Base-by-base conservation (phyloP, 37 sponge, comb jelly and placozoan species). In the Ianthella basta region DNA sequence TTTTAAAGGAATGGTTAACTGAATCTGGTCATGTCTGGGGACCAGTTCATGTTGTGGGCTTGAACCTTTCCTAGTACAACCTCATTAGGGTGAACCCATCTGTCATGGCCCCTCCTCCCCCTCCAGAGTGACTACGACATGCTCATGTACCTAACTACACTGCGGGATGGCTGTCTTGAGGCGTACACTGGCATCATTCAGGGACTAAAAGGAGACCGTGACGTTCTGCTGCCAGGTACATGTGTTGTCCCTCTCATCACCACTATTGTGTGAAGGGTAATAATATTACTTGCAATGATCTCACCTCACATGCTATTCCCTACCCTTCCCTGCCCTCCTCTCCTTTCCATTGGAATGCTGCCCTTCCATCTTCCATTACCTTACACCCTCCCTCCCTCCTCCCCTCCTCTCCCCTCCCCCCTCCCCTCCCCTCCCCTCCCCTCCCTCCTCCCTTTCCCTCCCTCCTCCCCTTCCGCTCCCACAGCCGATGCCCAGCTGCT, bases 111-210 rank as follows among this genome's bases (percentile, higher is more conserved):
- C 50, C 8, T 44, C 50, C 50, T 44, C 25, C 57, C 34, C 34
- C 34, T 41, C 14, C 84, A 93, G 91, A 84, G 38, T 59, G 97
- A 99, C 60, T 97, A 83, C 80, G 94, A 97, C 36, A 86, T 97
- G 91, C 55, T 99, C 15, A 94, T 97, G 35, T 99, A 99, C 63
- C 79, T 93, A 32, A 97, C 93, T 87, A 92, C 93, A 56, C 79
- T 99, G 54, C 85, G 99, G 15, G 97, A 99, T 53, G 90, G 94
- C n/a, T 97, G 96, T 55, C 74, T 99, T 41, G 99, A 99, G 68
- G 97, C 95, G 64, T 99, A 99, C 80, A 95, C 94, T 83, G 99
- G 99, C 30, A 99, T 99, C 33, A 63, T 95, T 13, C 97, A 97
- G 69, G 97, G 96, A 35, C 88, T 99, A 32, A 96, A 91, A 72